Conservation (phyloP, 2,888 invertebrate species). For the Melanostoma mellinum region DNA sequence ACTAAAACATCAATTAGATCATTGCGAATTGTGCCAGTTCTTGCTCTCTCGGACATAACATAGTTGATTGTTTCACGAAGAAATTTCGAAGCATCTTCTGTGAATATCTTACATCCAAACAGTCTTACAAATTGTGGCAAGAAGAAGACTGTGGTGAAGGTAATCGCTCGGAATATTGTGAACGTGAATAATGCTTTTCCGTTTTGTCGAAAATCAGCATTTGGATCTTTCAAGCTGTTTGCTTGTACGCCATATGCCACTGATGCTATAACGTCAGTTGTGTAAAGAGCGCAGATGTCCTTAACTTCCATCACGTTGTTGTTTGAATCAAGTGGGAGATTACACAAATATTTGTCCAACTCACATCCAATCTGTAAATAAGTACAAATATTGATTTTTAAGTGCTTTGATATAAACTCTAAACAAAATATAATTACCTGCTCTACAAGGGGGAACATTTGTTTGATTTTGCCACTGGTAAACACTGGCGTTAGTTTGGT, state of each 20-base stretch:
- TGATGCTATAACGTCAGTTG: constrained; percentile 79
- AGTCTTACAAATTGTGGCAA: constrained; percentile 77
- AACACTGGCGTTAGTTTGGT: constrained; percentile 82
- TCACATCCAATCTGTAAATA: constrained; percentile 76
- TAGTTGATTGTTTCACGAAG: constrained; percentile 80
- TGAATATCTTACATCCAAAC: constrained; percentile 77
- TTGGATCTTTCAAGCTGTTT: constrained; percentile 78
- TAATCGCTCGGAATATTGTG: constrained; percentile 75
- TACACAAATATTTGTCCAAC: constrained; percentile 75
- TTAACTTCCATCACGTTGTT: constrained; percentile 76
- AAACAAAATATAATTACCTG: constrained; percentile 73
- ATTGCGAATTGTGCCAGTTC: constrained; percentile 79
- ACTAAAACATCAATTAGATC: constrained; percentile 83
- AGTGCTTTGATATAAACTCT: background rate
- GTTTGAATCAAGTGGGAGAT: constrained; percentile 24
- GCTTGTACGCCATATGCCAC: constrained; percentile 80
- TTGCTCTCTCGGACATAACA: constrained; percentile 81
- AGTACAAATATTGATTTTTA: background rate
- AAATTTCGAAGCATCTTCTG: constrained; percentile 77
- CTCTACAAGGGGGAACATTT: constrained; percentile 80
- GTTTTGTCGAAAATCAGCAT: constrained; percentile 77
- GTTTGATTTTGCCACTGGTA: constrained; percentile 80
- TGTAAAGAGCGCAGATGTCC: constrained; percentile 77
- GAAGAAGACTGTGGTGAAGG: constrained; percentile 78
- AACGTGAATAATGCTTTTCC: constrained; percentile 76